Conservation (phyloP, 2,888 invertebrate species). For the Ormyrus thymus region DNA sequence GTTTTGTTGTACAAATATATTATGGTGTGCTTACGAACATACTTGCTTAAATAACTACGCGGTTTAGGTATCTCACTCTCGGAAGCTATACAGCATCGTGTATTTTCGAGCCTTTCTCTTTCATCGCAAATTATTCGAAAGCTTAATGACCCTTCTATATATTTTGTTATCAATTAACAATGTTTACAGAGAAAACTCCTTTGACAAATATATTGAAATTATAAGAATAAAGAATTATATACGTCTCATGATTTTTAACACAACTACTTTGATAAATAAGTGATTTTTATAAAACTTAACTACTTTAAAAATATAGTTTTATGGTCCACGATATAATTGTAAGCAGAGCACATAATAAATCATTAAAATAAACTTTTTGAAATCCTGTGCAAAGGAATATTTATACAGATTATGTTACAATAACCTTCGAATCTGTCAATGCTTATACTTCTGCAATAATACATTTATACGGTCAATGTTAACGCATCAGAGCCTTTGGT, state of each 20-base stretch:
- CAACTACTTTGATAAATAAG: no score
- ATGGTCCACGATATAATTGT: no score
- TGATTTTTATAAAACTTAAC: no score
- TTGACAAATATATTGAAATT: neutral
- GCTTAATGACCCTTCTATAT: no score
- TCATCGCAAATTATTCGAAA: neutral
- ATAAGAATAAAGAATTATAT: neutral
- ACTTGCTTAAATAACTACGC: constrained; percentile 43
- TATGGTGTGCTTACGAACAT: constrained; percentile 55
- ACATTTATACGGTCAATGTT: neutral
- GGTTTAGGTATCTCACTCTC: constrained; percentile 34
- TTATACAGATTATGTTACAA: no score
- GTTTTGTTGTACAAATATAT: constrained; percentile 64
- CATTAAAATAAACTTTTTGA: no score
- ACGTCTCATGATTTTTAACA: neutral
- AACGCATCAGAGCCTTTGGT: neutral
- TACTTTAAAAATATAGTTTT: no score
- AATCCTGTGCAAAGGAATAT: no score
- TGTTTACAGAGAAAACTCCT: neutral
- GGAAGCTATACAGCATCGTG: constrained; percentile 44
- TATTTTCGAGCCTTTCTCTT: constrained; percentile 19
- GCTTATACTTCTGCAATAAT: no score
- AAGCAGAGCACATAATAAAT: no score
- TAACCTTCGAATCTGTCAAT: no score
- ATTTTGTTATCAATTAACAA: no score